Evolutionary conservation across 2,888 invertebrate genomes (phyloP).

Genomic region (Loripinus fragilis): DNA sequence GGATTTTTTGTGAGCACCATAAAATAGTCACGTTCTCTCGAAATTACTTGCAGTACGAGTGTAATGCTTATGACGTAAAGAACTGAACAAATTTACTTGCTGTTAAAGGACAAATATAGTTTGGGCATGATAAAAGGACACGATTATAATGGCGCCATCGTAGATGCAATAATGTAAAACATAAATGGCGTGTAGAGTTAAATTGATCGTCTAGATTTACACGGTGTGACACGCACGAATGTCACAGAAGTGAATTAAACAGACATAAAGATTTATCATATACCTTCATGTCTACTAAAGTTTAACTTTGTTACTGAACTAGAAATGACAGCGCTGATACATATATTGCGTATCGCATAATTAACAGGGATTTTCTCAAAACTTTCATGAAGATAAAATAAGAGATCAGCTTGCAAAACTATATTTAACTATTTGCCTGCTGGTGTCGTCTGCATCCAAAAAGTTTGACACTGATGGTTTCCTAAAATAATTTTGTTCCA

Average conservation of each 20-base stretch:
- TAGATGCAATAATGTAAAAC: background rate
- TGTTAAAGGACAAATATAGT: background rate
- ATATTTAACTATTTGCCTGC: no score
- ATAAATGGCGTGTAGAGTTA: slow-evolving; percentile 7
- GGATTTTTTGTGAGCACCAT: background rate
- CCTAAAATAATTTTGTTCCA: no score
- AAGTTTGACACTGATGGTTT: no score
- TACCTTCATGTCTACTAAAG: slow-evolving; percentile 17
- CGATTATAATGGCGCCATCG: slow-evolving; percentile 14
- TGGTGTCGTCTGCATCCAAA: no score
- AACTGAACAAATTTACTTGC: slow-evolving; percentile 1
- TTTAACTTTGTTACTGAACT: slow-evolving; percentile 16
- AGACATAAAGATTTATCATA: slow-evolving; percentile 17
- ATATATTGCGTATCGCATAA: slow-evolving; percentile 12
- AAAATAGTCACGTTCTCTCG: slow-evolving; percentile 3
- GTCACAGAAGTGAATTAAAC: slow-evolving; percentile 6
- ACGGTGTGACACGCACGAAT: slow-evolving; percentile 9
- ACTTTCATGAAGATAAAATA: background rate
- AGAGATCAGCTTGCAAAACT: no score
- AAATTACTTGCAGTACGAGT: background rate
- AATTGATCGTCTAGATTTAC: slow-evolving; percentile 17
- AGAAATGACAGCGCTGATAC: slow-evolving; percentile 19
- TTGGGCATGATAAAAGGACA: background rate
- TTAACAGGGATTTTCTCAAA: slow-evolving; percentile 2
- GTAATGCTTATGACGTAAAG: background rate